phyloP scores from a whole-genome alignment of 2,113 vertebrate species.

The Rhinichthys klamathensis region DNA sequence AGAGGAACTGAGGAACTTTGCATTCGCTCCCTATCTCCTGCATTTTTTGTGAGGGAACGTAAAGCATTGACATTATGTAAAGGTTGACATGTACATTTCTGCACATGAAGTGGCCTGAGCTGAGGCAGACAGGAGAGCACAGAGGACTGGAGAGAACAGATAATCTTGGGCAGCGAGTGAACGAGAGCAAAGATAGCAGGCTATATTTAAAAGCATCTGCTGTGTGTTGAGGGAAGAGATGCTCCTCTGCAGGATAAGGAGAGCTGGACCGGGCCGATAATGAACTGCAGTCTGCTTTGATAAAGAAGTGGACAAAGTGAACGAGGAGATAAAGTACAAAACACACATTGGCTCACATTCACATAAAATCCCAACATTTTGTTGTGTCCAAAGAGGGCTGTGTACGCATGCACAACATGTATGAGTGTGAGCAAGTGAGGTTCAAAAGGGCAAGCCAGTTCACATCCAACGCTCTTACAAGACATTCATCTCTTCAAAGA shows the following conservation, averaged over 20 bases:
- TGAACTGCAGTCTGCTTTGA: neutral
- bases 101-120: too few species aligned
- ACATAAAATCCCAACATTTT: neutral
- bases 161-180: conserved; percentile 50
- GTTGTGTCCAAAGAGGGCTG: too few species aligned
- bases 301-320: neutral
- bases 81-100: too few species aligned
- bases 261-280: conserved; percentile 1
- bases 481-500: too few species aligned
- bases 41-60: too few species aligned
- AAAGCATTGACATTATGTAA: too few species aligned
- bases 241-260: conserved; percentile 42
- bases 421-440: neutral
- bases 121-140: too few species aligned
- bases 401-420: too few species aligned
- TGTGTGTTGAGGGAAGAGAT: conserved; percentile 69
- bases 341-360: neutral
- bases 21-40: too few species aligned
- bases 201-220: conserved; percentile 76
- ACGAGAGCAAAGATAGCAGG: conserved; percentile 60
- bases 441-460: neutral
- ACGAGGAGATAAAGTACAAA: neutral
- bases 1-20: too few species aligned
- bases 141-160: too few species aligned
- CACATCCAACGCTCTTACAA: neutral